These are phyloP conservation scores for Dolichopus griseipennis DNA, from an alignment of 2,888 invertebrate genomes.

Conservation along the genomic window DNA sequence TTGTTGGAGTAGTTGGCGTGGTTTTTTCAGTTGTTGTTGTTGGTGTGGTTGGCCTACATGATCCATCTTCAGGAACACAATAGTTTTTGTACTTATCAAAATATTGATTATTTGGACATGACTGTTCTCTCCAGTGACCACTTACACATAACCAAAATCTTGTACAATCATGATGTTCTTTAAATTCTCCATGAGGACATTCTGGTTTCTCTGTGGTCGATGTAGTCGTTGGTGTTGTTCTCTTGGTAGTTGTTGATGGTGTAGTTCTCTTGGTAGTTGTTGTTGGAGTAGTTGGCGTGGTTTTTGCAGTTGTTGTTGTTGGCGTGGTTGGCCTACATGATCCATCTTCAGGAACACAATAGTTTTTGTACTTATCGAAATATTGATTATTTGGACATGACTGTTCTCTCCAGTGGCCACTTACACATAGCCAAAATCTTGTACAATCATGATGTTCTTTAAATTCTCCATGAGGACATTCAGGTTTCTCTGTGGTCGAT, in stretches of 20 bases:
- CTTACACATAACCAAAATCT: not conserved
- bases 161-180: not conserved
- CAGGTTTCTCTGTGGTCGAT: not conserved
- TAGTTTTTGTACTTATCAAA: not conserved
- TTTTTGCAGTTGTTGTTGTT: no score
- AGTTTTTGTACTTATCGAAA: not conserved
- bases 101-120: not conserved
- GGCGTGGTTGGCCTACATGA: not conserved
- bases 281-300: no score
- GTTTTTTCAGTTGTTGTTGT: not conserved
- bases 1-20: not conserved
- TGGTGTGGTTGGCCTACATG: not conserved
- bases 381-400: not conserved
- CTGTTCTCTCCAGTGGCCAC: no score
- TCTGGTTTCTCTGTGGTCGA: not conserved
- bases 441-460: no score
- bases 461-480: no score
- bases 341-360: not conserved
- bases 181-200: not conserved
- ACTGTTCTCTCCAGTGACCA: not conserved
- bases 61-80: not conserved
- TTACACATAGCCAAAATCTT: no score
- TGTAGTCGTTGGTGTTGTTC: no score
- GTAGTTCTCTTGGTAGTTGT: no score
- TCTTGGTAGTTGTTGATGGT: no score